Evolutionary conservation across 2,797 vertebrate species (phyloP), one percentile per base, ranked within the genome.

Genomic region (Sebastes wilsoni): DNA sequence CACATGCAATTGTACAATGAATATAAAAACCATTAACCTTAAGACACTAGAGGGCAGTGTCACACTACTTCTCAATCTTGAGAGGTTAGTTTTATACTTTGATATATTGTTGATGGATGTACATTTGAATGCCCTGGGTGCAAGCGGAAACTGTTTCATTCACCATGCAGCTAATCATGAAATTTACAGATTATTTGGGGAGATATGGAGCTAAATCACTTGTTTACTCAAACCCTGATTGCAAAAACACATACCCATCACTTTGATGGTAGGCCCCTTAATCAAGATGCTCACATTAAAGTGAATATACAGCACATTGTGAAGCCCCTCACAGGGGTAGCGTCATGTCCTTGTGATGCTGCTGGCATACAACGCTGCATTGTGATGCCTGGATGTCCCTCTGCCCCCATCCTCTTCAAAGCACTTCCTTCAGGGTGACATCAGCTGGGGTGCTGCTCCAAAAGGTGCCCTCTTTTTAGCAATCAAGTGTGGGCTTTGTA

Each of bases 361-460:
- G 72, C 78, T 82, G 84, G 81, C 74, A 42, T 60, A 92, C 93
- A 94, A 91, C 81, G 62, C 85, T 64, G 87, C 87, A 95, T 95
- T 96, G 94, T 96, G 68, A 90, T 85, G 87, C 89, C 91, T 93
- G 87, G 89, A 93, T 89, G 86, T 90, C 91, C 86, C 88, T 85
- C 59, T 90, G 87, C 94, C 95, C 94, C 75, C 92, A 96, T 96
- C 28, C 42, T 73, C 92, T 95, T 96, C 95, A 96, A 96, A 96
- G 92, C 84, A 75, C 90, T 94, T 95, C 94, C 92, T 92, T 18
- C 54, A 80, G 66, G 85, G 89, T 96, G 95, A 96, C 94, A 95
- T 96, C 95, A 96, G 84, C 80, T 72, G 82, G 79, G 84, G 80
- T 84, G 75, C 66, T 75, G 64, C 73, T 79, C 72, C 66, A 68